Evolutionary conservation across 1,140 invertebrate species (phyloP).

Genomic region (Macrobrachium nipponense): DNA sequence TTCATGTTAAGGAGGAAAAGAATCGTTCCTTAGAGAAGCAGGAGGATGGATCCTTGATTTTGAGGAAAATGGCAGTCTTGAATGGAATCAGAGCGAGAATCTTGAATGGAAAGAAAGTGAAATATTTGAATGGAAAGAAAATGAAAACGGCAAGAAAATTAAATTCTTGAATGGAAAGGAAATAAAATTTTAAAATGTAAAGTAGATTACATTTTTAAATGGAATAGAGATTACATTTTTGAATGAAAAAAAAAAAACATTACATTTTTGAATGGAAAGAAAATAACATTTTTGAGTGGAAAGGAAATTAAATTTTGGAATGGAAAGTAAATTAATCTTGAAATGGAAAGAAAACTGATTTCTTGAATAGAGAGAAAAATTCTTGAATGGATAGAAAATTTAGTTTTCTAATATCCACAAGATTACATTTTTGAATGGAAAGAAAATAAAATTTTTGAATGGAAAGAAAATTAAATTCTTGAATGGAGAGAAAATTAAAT

Average conservation of each 20-base stretch:
- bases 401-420: too few relatives aligned
- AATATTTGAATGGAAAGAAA: not conserved
- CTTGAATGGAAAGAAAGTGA: conserved; percentile 7
- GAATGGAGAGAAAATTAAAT: not conserved
- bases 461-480: not conserved
- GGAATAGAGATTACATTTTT: not conserved
- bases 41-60: too few relatives aligned
- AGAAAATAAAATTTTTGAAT: conserved; percentile 1
- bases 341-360: too few relatives aligned
- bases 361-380: too few relatives aligned
- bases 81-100: too few relatives aligned
- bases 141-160: not conserved
- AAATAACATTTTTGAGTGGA: not conserved
- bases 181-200: not conserved
- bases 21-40: too few relatives aligned
- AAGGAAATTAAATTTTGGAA: too few relatives aligned
- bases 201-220: not conserved
- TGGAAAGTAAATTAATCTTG: too few relatives aligned
- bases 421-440: not conserved
- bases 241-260: not conserved
- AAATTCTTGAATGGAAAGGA: not conserved
- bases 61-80: too few relatives aligned
- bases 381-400: too few relatives aligned
- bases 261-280: not conserved
- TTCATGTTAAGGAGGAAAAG: too few relatives aligned